These are phyloP conservation scores for Sebastes steindachneri DNA, from an alignment of 2,797 vertebrate genomes.

Conservation along the genomic window DNA sequence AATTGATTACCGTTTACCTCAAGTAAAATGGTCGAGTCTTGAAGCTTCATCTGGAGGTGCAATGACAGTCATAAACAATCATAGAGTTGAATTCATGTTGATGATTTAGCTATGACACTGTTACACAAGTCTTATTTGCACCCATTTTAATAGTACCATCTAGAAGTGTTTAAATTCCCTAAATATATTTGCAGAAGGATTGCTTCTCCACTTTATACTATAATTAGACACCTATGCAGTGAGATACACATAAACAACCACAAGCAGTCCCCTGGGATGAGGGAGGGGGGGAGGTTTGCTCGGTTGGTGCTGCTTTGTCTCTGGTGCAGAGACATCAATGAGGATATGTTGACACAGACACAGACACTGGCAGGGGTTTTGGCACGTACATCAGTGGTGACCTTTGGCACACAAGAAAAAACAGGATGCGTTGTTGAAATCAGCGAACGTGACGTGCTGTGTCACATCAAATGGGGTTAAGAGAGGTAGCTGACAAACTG, in stretches of 20 bases:
- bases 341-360: slow-evolving; percentile 36
- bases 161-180: neutral
- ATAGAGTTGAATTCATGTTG: neutral
- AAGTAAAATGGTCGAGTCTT: slow-evolving; percentile 6
- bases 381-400: slow-evolving; percentile 45
- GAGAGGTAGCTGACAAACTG: slow-evolving; percentile 46
- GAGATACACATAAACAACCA: slow-evolving; percentile 42
- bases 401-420: slow-evolving; percentile 47
- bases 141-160: neutral
- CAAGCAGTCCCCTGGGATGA: slow-evolving; percentile 22
- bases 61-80: slow-evolving; percentile 28
- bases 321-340: slow-evolving; percentile 42
- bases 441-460: slow-evolving; percentile 16
- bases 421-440: slow-evolving; percentile 33
- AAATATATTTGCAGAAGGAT: neutral
- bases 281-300: neutral
- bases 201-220: slow-evolving; percentile 1
- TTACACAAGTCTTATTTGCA: neutral
- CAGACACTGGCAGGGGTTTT: slow-evolving; percentile 26
- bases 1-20: slow-evolving; percentile 23
- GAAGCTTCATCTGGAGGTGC: slow-evolving; percentile 7
- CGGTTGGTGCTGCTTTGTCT: slow-evolving; percentile 28
- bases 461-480: slow-evolving; percentile 40
- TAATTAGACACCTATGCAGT: slow-evolving; percentile 20
- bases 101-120: neutral